Conservation (phyloP, 2,888 invertebrate species). For the Platypus cylindrus region DNA sequence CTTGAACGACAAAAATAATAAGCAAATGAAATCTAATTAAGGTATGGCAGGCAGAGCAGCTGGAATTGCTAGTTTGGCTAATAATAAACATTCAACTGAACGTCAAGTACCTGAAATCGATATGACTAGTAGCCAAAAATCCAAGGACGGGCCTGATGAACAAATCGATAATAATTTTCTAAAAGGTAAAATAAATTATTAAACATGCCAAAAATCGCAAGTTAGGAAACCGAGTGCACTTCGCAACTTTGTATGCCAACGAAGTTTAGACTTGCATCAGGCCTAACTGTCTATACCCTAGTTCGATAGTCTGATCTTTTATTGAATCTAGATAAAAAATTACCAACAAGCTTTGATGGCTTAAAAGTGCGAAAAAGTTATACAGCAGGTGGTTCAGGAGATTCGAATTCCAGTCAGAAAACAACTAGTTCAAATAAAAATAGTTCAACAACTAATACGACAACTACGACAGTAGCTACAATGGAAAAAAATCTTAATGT, state of each 20-base stretch:
- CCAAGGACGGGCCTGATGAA: conserved; percentile 8
- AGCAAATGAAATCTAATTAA: conserved; percentile 1
- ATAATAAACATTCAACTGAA: conserved; percentile 27
- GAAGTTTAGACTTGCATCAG: too few relatives aligned
- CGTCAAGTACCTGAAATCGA: not conserved
- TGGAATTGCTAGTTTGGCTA: conserved; percentile 72
- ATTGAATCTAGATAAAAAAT: conserved; percentile 21
- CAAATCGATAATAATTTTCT: conserved; percentile 13
- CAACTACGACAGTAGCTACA: conserved; percentile 35
- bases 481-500: conserved; percentile 18
- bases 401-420: conserved; percentile 49
- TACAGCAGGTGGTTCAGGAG: conserved; percentile 35
- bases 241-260: too few relatives aligned
- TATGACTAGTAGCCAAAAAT: conserved; percentile 8
- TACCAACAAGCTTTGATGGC: conserved; percentile 15
- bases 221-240: too few relatives aligned
- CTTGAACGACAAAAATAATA: not conserved
- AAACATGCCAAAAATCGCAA: too few relatives aligned
- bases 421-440: conserved; percentile 46
- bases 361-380: conserved; percentile 26
- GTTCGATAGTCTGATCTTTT: too few relatives aligned
- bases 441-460: conserved; percentile 44
- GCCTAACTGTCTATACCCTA: too few relatives aligned
- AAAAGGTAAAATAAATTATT: conserved; percentile 5
- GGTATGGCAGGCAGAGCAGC: conserved; percentile 83